Percentiles rank a stretch among this genome's conserved stretches.
Evolutionary conservation across 2,113 vertebrate species (phyloP).

Genomic region (Hippocampus mohnikei): DNA sequence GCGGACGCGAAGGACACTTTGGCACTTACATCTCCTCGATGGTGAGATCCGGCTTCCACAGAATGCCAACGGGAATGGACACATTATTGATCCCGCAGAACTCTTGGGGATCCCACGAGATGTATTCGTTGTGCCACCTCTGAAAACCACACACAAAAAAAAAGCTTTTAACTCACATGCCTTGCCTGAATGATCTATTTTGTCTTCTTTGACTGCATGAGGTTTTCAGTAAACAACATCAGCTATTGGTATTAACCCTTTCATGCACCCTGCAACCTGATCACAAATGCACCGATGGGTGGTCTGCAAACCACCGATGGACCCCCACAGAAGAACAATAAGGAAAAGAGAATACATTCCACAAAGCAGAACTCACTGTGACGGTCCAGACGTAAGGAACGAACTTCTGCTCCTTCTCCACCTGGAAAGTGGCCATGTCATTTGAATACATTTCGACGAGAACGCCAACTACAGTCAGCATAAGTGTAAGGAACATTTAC

Average conservation of each 20-base stretch:
- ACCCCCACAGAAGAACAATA: not conserved
- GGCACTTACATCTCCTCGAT: conserved; percentile 3
- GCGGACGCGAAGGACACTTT: not conserved
- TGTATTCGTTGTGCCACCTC: not conserved
- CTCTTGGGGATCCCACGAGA: not conserved
- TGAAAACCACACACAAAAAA: not conserved
- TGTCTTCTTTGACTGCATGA: too few relatives aligned
- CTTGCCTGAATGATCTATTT: conserved; percentile 42
- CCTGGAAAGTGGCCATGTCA: conserved; percentile 24
- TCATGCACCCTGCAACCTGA: too few relatives aligned
- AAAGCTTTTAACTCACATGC: conserved; percentile 23
- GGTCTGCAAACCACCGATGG: too few relatives aligned
- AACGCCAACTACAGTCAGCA: not conserved
- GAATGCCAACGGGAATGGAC: not conserved
- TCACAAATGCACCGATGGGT: too few relatives aligned
- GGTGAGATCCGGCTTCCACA: conserved; percentile 2
- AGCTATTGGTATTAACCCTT: too few relatives aligned
- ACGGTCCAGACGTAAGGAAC: conserved; percentile 1
- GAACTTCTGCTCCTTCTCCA: conserved; percentile 13
- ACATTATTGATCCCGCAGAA: not conserved
- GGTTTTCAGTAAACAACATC: too few relatives aligned
- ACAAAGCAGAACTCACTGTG: not conserved
- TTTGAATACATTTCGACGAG: not conserved
- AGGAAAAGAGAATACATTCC: too few relatives aligned
- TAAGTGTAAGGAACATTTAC: conserved; percentile 18